These are phyloP conservation scores for Gadus chalcogrammus DNA, from an alignment of 2,113 vertebrate species.

Conservation along the genomic window DNA sequence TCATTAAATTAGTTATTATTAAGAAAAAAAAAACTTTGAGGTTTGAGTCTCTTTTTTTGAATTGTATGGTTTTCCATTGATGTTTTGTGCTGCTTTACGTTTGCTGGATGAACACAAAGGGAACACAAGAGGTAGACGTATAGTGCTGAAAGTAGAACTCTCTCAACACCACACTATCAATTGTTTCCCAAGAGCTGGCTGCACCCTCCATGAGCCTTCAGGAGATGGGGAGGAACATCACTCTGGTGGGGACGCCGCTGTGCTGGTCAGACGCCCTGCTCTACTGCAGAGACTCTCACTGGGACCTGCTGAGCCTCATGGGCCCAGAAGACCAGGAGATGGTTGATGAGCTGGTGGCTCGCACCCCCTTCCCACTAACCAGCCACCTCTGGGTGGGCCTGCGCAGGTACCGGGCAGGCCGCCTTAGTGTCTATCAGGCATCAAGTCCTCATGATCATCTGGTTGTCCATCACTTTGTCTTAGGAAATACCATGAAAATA, in stretches of 20 bases:
- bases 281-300: conserved; percentile 25
- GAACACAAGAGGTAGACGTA: no score
- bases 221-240: conserved; percentile 1
- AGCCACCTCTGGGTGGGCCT: conserved; percentile 32
- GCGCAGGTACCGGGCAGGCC: conserved; percentile 18
- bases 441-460: no score
- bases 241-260: conserved; percentile 22
- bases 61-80: no score
- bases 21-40: no score
- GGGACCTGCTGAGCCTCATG: conserved; percentile 24
- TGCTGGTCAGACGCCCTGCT: conserved; percentile 33
- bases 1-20: no score
- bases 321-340: conserved; percentile 20
- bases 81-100: no score
- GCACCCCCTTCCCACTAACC: neutral
- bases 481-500: no score
- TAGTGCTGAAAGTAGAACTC: no score
- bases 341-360: neutral
- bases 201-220: neutral
- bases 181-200: neutral
- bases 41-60: no score
- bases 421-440: neutral
- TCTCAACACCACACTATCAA: neutral
- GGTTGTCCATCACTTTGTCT: no score
- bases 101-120: no score